Base-by-base conservation (phyloP, 2,888 invertebrate species). In the Lycaena phlaeas region DNA sequence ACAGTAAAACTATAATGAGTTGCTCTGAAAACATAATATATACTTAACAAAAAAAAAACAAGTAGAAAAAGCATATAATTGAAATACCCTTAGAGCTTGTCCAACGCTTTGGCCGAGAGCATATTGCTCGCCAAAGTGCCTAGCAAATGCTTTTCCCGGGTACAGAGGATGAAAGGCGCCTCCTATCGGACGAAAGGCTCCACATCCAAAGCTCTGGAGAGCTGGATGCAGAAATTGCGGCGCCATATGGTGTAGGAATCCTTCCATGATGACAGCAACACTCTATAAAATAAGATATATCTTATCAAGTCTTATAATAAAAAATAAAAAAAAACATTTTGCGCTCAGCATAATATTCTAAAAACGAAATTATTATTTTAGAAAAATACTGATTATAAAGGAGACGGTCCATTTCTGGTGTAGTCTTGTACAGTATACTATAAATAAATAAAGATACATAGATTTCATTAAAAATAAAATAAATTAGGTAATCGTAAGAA, bases 221-320 rank as follows among this genome's bases (percentile, higher is more conserved):
- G 85, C 85, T 7, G 85, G 85, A 49, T 85, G 85, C 56, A 85
- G 63, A 51, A 85, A 85, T 64, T 85, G 85, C 41, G 85, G 85
- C 9, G 85, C 85, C 78, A 85, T 85, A 52, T 85, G 85, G 52
- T 85, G 85, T 42, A 85, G 72, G 56, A 85, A 85, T 9, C 85
- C 85, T 59, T 85, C 85, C 85, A 85, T 85, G 50, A 50, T 59
- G 41, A 50, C 44, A 40, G 49, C 40, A 22, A 44, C 51, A 46
- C 65, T 68, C n/a, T 22, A 22, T 9, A 22, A 22, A 22, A 51
- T 3, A 49, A 48, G 34, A 28, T 30, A 11, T 29, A n/a, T 10
- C 4, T 4, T n/a, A n/a, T n/a, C 4, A 4, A 4, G 25, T 34
- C 37, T 36, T 17, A 6, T 29, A 9, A 3, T 17, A 2, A 17